These are phyloP conservation scores for Patella depressa DNA, from an alignment of 2,888 invertebrate genomes.

Conservation along the genomic window DNA sequence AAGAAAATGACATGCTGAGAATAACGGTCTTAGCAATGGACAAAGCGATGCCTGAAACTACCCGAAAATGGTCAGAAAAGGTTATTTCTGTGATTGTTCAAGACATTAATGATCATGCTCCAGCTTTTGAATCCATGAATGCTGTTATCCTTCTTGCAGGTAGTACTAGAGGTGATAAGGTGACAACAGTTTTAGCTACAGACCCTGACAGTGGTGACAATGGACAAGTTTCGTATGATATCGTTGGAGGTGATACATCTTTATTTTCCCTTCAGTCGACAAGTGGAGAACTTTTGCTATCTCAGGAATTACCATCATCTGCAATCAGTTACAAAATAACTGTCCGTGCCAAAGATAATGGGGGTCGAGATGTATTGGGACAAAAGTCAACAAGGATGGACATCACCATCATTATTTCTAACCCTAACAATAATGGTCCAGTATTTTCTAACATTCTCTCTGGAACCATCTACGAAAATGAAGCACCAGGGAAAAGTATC, in stretches of 20 bases:
- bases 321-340: conserved; percentile 13
- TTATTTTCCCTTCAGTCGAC: conserved; percentile 31
- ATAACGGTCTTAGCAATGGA: conserved; percentile 92
- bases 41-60: conserved; percentile 82
- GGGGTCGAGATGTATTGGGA: conserved; percentile 23
- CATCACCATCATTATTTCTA: conserved; percentile 41
- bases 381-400: conserved; percentile 36
- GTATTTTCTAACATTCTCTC: conserved; percentile 72
- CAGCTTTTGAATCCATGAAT: conserved; percentile 85
- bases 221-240: conserved; percentile 83
- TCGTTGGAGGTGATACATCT: conserved; percentile 22
- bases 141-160: conserved; percentile 78
- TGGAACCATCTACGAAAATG: conserved; percentile 90
- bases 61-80: conserved; percentile 88
- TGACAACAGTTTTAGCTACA: conserved; percentile 85
- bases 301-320: conserved; percentile 17
- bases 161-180: conserved; percentile 74
- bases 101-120: conserved; percentile 93
- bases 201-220: conserved; percentile 93
- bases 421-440: conserved; percentile 40
- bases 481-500: conserved; percentile 87
- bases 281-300: conserved; percentile 32
- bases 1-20: conserved; percentile 88
- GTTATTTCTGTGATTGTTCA: conserved; percentile 87
- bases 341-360: conserved; percentile 20